Evolutionary conservation across 2,797 vertebrate species (phyloP).

Genomic region (Pempheris klunzingeri): DNA sequence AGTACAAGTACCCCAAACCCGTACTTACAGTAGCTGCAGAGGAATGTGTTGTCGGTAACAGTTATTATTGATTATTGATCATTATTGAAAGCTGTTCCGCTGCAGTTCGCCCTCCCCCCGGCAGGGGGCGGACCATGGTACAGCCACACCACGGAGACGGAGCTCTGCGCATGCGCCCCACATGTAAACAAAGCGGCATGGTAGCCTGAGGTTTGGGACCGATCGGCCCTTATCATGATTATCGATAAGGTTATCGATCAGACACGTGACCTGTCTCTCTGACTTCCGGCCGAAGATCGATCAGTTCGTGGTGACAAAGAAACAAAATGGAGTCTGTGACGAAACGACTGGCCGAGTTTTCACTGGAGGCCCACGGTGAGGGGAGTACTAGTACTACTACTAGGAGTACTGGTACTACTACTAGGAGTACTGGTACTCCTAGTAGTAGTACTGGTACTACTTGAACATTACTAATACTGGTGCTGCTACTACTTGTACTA

Average conservation of each 20-base stretch:
- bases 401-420: background rate
- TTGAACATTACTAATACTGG: background rate
- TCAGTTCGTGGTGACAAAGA: constrained; percentile 8
- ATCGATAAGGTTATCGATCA: no score
- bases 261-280: background rate
- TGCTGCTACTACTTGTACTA: background rate
- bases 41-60: no score
- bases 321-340: constrained; percentile 73
- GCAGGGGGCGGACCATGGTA: constrained; percentile 55
- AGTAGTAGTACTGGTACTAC: background rate
- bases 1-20: no score
- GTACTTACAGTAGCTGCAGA: no score
- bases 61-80: no score
- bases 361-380: constrained; percentile 84
- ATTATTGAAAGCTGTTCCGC: no score
- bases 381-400: no score
- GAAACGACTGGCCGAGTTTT: constrained; percentile 70
- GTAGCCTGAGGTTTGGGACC: background rate
- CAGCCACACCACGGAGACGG: rapidly evolving
- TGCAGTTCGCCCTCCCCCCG: constrained; percentile 55
- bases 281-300: background rate
- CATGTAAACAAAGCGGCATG: constrained; percentile 62
- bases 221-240: no score
- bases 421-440: background rate
- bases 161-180: constrained; percentile 44